Base-by-base conservation (phyloP, 1,140 invertebrate species). In the Trypoxylus dichotomus region DNA sequence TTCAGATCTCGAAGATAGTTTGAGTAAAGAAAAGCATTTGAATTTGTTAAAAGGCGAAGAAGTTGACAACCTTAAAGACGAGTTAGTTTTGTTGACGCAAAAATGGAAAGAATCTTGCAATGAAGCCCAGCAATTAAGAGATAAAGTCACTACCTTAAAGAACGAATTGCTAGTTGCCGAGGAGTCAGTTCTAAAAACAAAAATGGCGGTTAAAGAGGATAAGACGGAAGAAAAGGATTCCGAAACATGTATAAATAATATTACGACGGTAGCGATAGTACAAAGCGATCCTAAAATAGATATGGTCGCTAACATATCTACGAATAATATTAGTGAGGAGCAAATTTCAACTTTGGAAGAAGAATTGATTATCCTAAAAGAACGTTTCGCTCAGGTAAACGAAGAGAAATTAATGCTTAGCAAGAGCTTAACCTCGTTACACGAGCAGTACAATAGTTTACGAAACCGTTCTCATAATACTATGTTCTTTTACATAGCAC, bases 351-450 rank as follows among this genome's bases (percentile, higher is more conserved):
- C 79, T 74, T 78, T 88, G 6, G 87, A 87, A 76, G 89, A 90
- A 77, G 88, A 90, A 79, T 78, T 90, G 60, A 86, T 88, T 71
- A 84, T 86, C 19, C 79, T 90, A 19, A 89, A 90, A 63, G 89
- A 90, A 79, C 87, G 87, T 76, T 90, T 86, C 80, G 86, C 87
- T 71, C 77, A 79, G 37, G 85, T 85, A 6, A 85, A 84, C 41
- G 85, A 88, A 68, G 88, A 90, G 77, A 89, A 89, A 78, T 78
- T 85, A 11, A 81, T 87, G 47, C 79, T 90, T 3, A 80, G 83
- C 11, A 87, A 86, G 76, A 87, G 88, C 54, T 86, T 86, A 24
- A 13, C 78, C 3, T 77, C 72, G 43, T 42, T 85, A 71, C 82
- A 77, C 25, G 78, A 82, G 60, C 80, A 86, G 73, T 86, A 85